Evolutionary conservation across 2,888 invertebrate species (phyloP), one percentile per base, ranked within the genome.

Genomic region (Ormyrus pomaceus): DNA sequence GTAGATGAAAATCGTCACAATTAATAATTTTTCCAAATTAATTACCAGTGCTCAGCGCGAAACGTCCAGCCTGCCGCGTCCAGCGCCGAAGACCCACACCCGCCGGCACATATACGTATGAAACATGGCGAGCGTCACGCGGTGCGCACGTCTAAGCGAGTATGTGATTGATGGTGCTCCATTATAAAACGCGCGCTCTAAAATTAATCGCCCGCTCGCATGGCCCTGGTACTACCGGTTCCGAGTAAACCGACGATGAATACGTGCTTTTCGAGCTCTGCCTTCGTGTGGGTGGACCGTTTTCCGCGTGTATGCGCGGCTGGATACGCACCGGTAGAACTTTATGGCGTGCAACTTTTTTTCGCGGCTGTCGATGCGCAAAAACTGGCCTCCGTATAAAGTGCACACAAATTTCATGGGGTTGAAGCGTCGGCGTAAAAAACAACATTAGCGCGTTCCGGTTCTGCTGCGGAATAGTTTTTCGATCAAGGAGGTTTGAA

Each of bases 1-100:
- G 56, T 45, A 85, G 86, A 85, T 85, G 84, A 84, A 85, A 87
- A 86, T 87, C 86, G 86, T 87, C 86, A 84, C 84, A 83, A 87
- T 88, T 87, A 86, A 87, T 88, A 88, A 88, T 88, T 88, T 87
- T 86, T 87, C 85, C 82, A 86, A 87, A 88, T 87, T 87, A 88
- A 88, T 88, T 87, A 87, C 86, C 85, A 83, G 71, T 80, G 70
- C 68, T 48, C 19, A 50, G 45, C 45, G 76, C 51, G 53, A 75
- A 84, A 83, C 83, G 82, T 83, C 79, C 80, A 81, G 68, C 72
- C 75, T 72, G 0, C 19, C n/a, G 45, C 61, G 71, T 55, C 70
- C 72, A 61, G 61, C 56, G 64, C n/a, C 19, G 6, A 11, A 45
- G 11, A 13, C 34, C 51, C 53, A 45, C 8, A 62, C 45, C 6